These are phyloP conservation scores for Cephalotes varians DNA, from an alignment of 2,888 invertebrate species.

Conservation along the genomic window DNA sequence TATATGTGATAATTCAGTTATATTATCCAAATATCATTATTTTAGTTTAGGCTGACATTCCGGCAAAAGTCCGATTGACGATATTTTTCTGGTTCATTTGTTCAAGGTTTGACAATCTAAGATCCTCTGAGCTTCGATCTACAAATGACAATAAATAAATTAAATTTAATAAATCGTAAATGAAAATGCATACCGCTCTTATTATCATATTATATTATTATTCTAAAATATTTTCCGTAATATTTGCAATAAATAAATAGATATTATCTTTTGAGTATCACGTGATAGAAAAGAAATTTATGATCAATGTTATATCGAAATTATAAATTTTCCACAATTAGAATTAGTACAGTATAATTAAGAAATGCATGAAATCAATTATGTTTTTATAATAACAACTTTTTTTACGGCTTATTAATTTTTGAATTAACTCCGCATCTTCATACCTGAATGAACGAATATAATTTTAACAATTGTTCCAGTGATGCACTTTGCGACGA, in stretches of 20 bases:
- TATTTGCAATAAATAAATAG: neutral
- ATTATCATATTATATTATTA: no score
- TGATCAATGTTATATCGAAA: neutral
- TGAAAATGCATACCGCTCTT: neutral
- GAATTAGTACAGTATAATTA: neutral
- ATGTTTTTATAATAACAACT: neutral
- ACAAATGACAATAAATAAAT: slow-evolving; percentile 47
- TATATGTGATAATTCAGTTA: neutral
- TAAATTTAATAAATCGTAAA: neutral
- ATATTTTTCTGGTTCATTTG: slow-evolving; percentile 55
- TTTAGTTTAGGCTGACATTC: neutral
- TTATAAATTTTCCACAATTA: neutral
- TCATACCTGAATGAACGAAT: slow-evolving; percentile 76
- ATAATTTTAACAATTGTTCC: slow-evolving; percentile 76
- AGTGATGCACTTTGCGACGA: slow-evolving; percentile 66
- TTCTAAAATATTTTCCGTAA: neutral
- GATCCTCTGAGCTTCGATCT: slow-evolving; percentile 77
- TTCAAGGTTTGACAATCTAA: slow-evolving; percentile 75
- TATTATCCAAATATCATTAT: slow-evolving; percentile 3
- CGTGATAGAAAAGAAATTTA: neutral
- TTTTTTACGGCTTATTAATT: neutral
- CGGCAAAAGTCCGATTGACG: neutral
- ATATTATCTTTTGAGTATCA: neutral
- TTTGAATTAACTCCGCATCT: neutral
- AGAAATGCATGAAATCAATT: neutral